Evolutionary conservation across 2,797 vertebrate genomes (phyloP).

Genomic region (Molossus molossus): DNA sequence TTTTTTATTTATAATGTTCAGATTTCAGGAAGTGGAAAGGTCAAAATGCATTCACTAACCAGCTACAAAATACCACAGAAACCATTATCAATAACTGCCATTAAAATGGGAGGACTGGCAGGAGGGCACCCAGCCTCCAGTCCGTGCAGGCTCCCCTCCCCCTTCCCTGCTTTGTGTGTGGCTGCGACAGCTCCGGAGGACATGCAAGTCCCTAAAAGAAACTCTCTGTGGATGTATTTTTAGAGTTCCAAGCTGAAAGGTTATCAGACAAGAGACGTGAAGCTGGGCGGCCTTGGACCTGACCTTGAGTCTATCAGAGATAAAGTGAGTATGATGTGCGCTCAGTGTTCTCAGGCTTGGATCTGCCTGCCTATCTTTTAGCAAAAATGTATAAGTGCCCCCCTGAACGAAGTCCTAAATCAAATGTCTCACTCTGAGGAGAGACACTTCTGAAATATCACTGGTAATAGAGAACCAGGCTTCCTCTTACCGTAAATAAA

Average conservation of each 20-base stretch:
- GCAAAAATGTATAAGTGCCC: neutral
- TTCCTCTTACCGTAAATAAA: constrained; percentile 36
- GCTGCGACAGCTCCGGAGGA: neutral
- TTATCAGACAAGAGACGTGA: constrained; percentile 90
- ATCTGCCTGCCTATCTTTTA: neutral
- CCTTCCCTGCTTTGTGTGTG: neutral
- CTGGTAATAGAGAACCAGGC: neutral
- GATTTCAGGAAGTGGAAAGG: constrained; percentile 62
- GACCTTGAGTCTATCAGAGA: constrained; percentile 91
- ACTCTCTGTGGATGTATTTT: constrained; percentile 76
- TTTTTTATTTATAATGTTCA: constrained; percentile 70
- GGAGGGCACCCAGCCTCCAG: neutral
- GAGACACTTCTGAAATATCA: constrained; percentile 6
- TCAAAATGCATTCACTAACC: constrained; percentile 47
- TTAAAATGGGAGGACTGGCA: neutral
- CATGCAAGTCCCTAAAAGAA: neutral
- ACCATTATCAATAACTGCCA: neutral
- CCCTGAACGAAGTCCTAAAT: neutral
- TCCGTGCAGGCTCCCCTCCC: neutral
- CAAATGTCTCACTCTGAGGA: constrained; percentile 4
- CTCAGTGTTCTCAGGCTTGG: neutral
- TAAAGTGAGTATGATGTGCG: constrained; percentile 90
- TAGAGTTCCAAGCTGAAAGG: constrained; percentile 90
- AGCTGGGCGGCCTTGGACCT: constrained; percentile 94
- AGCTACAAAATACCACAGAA: constrained; percentile 35